Evolutionary conservation across 2,113 vertebrate species (phyloP).

Genomic region (Oncorhynchus gorbuscha): DNA sequence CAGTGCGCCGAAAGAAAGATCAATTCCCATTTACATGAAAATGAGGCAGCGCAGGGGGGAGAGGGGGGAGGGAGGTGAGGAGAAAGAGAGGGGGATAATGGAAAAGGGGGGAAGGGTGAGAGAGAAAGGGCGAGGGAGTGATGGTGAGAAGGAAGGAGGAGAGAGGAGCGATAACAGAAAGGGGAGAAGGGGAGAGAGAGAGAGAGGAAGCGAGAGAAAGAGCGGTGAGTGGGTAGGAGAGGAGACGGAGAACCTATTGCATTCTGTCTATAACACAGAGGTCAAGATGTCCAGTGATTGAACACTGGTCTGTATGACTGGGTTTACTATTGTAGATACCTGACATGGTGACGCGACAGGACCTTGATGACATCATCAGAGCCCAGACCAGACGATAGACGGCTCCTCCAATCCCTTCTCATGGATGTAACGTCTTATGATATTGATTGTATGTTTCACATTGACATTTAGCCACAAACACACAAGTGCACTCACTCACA

Average conservation of each 20-base stretch:
- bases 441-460: too few species aligned
- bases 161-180: neutral
- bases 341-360: too few species aligned
- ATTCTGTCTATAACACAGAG: neutral
- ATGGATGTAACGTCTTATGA: too few species aligned
- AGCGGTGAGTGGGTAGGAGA: neutral
- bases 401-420: too few species aligned
- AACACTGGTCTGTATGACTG: neutral
- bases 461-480: constrained; percentile 2
- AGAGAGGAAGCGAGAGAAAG: neutral
- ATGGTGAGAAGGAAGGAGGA: neutral
- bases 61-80: neutral
- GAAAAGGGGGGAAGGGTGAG: neutral
- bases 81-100: neutral
- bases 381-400: too few species aligned
- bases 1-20: constrained; percentile 22
- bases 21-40: constrained; percentile 50
- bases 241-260: neutral
- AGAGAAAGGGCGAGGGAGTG: neutral
- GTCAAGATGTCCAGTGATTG: neutral
- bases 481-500: constrained; percentile 5
- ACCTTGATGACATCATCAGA: too few species aligned
- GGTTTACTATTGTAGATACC: too few species aligned
- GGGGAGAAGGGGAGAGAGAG: too few species aligned
- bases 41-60: constrained; percentile 69